These are phyloP conservation scores for Drosophila jambulina DNA, from an alignment of 1,140 invertebrate genomes.

Conservation along the genomic window DNA sequence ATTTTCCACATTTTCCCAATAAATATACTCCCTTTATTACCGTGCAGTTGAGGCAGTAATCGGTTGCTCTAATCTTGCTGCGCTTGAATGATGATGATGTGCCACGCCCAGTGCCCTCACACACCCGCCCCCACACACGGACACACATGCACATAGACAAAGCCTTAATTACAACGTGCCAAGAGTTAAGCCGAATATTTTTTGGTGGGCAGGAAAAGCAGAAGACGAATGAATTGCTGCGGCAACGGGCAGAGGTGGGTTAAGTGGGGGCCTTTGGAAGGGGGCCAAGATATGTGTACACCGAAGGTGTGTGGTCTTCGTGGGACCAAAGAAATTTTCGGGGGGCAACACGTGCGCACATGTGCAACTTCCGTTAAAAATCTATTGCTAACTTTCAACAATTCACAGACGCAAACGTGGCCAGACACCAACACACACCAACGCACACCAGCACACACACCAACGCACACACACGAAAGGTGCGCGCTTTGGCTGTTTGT, in stretches of 20 bases:
- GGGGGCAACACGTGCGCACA: conserved; percentile 77
- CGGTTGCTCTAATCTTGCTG: conserved; percentile 75
- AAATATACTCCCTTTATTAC: neutral
- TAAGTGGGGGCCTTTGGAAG: neutral
- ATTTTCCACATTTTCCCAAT: neutral
- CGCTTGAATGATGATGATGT: conserved; percentile 83
- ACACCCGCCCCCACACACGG: neutral
- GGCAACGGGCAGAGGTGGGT: conserved; percentile 4
- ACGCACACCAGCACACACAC: conserved; percentile 16
- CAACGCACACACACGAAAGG: conserved; percentile 27
- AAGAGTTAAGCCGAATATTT: conserved; percentile 54
- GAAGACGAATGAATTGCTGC: conserved; percentile 51
- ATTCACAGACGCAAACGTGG: conserved; percentile 60
- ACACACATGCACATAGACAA: conserved; percentile 31
- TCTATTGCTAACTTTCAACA: conserved; percentile 84
- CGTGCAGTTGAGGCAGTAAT: conserved; percentile 54
- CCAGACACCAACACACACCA: conserved; percentile 23
- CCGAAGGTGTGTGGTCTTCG: conserved; percentile 25
- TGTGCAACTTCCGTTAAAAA: conserved; percentile 83
- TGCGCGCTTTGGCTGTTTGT: conserved; percentile 66
- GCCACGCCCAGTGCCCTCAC: conserved; percentile 59
- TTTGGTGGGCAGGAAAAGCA: conserved; percentile 25
- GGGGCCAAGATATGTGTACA: conserved; percentile 11
- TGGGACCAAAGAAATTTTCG: conserved; percentile 28
- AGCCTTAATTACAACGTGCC: conserved; percentile 79